Evolutionary conservation across 2,113 vertebrate genomes (phyloP), one percentile per base, ranked within the genome.

Genomic region (Aptenodytes patagonicus): DNA sequence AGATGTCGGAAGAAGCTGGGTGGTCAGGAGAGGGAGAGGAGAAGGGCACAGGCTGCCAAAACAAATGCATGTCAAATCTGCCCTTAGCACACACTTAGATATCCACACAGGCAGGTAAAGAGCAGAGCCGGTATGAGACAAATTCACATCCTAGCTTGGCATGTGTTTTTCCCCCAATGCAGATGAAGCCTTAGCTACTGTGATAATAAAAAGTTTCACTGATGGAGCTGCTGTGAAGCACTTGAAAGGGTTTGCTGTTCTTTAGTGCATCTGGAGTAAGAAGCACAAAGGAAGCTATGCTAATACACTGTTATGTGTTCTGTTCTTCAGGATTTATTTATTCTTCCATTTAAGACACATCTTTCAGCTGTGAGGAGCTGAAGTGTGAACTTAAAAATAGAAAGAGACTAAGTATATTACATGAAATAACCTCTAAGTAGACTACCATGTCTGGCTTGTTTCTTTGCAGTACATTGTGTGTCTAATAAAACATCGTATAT

Each of bases 241-340:
- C 69, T 83, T 87, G 81, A 65, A 94, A 87, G 47, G 17, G 20
- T 87, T 92, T 85, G 31, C 18, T 2, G 1, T 82, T 75, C 40
- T 76, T 79, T 25, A 69, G 58, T 70, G 85, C 64, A 80, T 51
- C 82, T 89, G 83, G 36, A 76, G 32, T 68, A 78, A 87, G 61
- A 40, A 82, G n/a, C 49, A 89, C 72, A 94, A 84, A 82, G 60
- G 8, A 83, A 57, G 85, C 47, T 65, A 40, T 82, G 52, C 61
- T 92, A 89, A 84, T 91, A 44, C 18, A 15, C 60, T 71, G 42
- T 26, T 83, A 60, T 25, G 28, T 82, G 83, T 73, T 84, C 77
- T 87, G 58, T 75, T 93, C 88, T 87, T 72, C 14, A 24, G 71
- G 46, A 69, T 93, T 72, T 92, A 90, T 90, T 92, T 87, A 85